Evolutionary conservation across 2,797 vertebrate genomes (phyloP), one percentile per base, ranked within the genome.

Genomic region (Denticeps clupeoides): DNA sequence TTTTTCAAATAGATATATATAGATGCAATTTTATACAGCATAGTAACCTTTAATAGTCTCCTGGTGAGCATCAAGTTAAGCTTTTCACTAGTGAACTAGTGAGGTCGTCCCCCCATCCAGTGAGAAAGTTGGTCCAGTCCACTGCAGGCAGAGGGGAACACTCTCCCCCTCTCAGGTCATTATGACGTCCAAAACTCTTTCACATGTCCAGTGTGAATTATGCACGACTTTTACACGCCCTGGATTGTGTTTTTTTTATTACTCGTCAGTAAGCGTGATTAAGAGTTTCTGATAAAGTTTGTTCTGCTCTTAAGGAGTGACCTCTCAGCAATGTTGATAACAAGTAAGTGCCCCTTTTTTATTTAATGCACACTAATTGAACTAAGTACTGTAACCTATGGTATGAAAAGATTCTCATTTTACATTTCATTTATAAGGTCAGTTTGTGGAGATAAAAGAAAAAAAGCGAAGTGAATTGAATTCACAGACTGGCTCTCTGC

Each of bases 261-360:
- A 48, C 49, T 65, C 26, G n/a, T n/a, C n/a, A n/a, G n/a, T n/a
- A n/a, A n/a, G n/a, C n/a, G 28, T 49, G 31, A 45, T 28, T 31
- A 18, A 7, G 31, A 18, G 2, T 41, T 24, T 58, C 55, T 58
- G 22, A 37, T 33, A 8, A 8, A 47, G 26, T 28, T 28, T 7
- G 11, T 2, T 40, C 19, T 45, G 21, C 45, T 44, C 7, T 42
- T 18, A 8, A 15, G 40, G 16, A 41, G 8, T 51, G 7, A 5
- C 57, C 29, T 26, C 45, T 27, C 5, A 51, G 16, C 22, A 38
- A 85, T 85, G 82, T 65, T 85, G 59, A 75, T 83, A 49, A 77
- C 74, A 64, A 85, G 82, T 85, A 73, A 84, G 82, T 83, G 35
- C 58, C 26, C 23, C 11, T 3, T 27, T 48, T 55, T 38, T 10